phyloP scores from a whole-genome alignment of 2,113 vertebrate species.

The Phodopus roborovskii region DNA sequence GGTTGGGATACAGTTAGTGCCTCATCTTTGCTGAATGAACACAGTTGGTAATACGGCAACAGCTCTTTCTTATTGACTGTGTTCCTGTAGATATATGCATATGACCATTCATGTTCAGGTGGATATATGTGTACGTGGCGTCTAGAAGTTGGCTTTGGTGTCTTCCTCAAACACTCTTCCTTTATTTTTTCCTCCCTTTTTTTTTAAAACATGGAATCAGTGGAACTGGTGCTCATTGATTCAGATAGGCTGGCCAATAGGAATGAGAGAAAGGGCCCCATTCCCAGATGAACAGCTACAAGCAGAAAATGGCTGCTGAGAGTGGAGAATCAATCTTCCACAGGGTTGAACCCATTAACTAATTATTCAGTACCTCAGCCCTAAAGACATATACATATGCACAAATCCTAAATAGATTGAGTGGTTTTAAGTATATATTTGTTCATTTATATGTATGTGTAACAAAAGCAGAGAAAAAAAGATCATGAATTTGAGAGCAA shows the following conservation, averaged over 20 bases:
- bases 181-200: neutral
- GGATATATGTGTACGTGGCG: neutral
- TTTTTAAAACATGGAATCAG: neutral
- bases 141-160: too few relatives aligned
- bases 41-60: neutral
- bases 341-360: neutral
- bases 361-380: neutral
- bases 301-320: neutral
- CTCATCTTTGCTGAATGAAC: slow-evolving; percentile 33
- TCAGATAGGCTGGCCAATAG: neutral
- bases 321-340: neutral
- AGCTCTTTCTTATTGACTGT: neutral
- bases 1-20: neutral
- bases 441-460: neutral
- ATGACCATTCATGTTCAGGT: too few relatives aligned
- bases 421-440: neutral
- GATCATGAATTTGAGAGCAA: neutral
- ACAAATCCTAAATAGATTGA: neutral
- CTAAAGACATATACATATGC: neutral
- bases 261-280: too few relatives aligned
- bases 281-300: neutral
- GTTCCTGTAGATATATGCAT: neutral
- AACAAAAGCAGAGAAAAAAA: neutral
- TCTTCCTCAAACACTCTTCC: neutral
- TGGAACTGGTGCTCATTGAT: neutral